Conservation (phyloP, 2,113 vertebrate genomes). For the Pontoporia blainvillei region DNA sequence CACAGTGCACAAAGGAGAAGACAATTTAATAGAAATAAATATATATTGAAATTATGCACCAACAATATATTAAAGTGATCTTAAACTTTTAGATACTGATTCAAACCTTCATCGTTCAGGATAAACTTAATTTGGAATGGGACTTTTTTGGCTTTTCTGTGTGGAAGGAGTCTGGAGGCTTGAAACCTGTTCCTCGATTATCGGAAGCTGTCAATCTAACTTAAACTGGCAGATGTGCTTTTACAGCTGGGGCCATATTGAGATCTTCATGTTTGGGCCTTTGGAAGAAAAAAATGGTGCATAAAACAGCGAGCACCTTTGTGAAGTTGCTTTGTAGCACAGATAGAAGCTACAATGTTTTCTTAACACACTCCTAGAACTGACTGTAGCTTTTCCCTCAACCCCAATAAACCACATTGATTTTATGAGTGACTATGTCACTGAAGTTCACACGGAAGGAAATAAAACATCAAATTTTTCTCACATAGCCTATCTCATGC, state of each 20-base stretch:
- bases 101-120: constrained; percentile 29
- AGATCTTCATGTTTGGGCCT: constrained; percentile 53
- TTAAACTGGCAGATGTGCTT: constrained; percentile 74
- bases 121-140: constrained; percentile 36
- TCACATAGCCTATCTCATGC: neutral
- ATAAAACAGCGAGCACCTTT: constrained; percentile 63
- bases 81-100: neutral
- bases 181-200: constrained; percentile 67
- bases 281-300: constrained; percentile 51
- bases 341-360: constrained; percentile 1
- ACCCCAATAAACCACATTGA: neutral
- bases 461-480: neutral
- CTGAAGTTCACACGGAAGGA: neutral
- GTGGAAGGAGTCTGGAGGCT: constrained; percentile 54
- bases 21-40: neutral
- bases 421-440: neutral
- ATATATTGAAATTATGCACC: neutral
- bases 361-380: constrained; percentile 40
- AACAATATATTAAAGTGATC: neutral
- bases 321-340: neutral
- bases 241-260: constrained; percentile 70
- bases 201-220: constrained; percentile 77
- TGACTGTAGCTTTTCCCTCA: neutral
- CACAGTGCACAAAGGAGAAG: neutral
- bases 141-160: constrained; percentile 60